phyloP scores from a whole-genome alignment of 2,888 invertebrate species.

The Cyaniris semiargus region DNA sequence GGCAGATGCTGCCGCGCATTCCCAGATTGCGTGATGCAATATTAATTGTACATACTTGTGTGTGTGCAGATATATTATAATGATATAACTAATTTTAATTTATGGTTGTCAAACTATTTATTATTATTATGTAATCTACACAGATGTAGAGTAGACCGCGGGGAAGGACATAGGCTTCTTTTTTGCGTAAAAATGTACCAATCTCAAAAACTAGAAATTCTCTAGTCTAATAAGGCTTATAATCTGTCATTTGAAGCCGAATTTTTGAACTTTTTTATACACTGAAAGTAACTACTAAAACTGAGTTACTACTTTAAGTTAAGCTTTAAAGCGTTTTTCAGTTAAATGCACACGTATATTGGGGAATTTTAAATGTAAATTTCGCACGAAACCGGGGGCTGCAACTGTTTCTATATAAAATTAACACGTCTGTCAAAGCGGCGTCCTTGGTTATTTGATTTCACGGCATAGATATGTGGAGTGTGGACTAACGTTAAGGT shows the following conservation, averaged over 20 bases:
- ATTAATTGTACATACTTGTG: conserved; percentile 53
- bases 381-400: conserved; percentile 23
- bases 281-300: not conserved
- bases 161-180: no score
- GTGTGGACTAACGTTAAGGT: not conserved
- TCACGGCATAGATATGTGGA: conserved; percentile 37
- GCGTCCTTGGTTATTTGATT: conserved; percentile 53
- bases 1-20: conserved; percentile 65
- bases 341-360: conserved; percentile 2
- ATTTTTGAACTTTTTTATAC: not conserved
- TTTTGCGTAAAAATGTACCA: no score
- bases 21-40: conserved; percentile 70
- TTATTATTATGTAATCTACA: no score
- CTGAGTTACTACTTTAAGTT: not conserved
- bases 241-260: no score
- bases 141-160: no score
- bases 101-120: not conserved
- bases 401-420: conserved; percentile 26
- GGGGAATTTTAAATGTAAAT: conserved; percentile 37
- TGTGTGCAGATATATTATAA: not conserved
- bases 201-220: no score
- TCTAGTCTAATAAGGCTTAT: no score
- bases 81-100: not conserved
- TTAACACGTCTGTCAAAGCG: conserved; percentile 41
- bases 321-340: not conserved